These are phyloP conservation scores for Erythrolamprus reginae DNA, from an alignment of 2,113 vertebrate species.

Conservation along the genomic window DNA sequence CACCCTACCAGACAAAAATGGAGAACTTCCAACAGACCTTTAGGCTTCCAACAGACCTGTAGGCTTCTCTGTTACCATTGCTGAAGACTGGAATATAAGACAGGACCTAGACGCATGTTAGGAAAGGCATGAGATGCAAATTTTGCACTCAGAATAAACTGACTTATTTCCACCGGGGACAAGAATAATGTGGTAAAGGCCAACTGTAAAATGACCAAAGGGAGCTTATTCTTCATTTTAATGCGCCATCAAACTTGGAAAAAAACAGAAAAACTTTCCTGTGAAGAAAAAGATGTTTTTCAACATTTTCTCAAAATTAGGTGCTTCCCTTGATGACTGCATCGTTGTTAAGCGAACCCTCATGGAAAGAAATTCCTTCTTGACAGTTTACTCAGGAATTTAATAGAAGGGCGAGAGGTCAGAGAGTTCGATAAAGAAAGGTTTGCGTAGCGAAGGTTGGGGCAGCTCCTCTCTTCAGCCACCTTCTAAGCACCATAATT, in stretches of 20 bases:
- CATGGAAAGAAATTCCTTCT: background rate
- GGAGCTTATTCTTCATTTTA: background rate
- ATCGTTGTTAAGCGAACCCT: background rate
- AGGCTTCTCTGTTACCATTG: background rate
- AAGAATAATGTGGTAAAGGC: background rate
- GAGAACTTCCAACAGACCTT: background rate
- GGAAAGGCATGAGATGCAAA: background rate
- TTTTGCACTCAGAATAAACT: background rate
- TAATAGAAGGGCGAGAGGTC: background rate
- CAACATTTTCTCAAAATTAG: background rate
- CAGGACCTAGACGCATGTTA: background rate
- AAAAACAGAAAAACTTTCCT: background rate
- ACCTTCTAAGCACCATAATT: background rate
- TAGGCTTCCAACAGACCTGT: background rate
- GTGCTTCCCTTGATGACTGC: background rate
- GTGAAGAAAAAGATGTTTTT: background rate
- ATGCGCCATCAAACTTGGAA: background rate
- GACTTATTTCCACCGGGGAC: background rate
- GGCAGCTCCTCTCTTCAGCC: background rate
- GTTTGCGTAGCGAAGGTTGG: background rate
- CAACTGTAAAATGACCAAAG: background rate
- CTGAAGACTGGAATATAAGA: background rate
- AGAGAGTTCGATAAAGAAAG: background rate
- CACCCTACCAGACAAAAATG: background rate
- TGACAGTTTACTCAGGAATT: background rate